phyloP scores from a whole-genome alignment of 2,888 invertebrate species.

The Coenonympha arcania region DNA sequence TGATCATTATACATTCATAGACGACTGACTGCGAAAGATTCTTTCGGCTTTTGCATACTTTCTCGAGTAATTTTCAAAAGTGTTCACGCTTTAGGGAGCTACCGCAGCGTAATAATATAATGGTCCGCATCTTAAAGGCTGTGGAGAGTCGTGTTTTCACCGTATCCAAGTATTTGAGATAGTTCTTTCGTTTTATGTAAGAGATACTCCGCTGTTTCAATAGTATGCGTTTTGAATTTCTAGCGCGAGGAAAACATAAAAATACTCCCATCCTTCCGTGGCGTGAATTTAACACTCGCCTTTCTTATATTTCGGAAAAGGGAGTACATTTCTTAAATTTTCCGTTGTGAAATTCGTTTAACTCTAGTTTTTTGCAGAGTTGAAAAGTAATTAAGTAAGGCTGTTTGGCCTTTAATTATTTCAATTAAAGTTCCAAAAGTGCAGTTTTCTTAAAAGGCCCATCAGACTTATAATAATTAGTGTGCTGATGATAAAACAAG shows the following conservation, averaged over 20 bases:
- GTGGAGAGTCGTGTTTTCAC: conserved; percentile 23
- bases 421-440: neutral
- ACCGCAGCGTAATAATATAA: conserved; percentile 69
- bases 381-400: neutral
- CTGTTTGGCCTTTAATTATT: neutral
- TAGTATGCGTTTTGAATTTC: conserved; percentile 20
- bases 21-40: conserved; percentile 58
- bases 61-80: conserved; percentile 55
- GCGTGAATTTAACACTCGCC: neutral
- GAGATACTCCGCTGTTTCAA: conserved; percentile 26
- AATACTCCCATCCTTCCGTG: neutral
- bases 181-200: conserved; percentile 26
- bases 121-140: conserved; percentile 40
- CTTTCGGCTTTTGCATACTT: conserved; percentile 46
- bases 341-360: neutral
- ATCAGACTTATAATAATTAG: conserved; percentile 3
- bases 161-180: conserved; percentile 25
- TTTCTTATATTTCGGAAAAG: neutral
- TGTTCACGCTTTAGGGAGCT: conserved; percentile 44
- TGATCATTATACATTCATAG: conserved; percentile 70
- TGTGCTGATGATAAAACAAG: neutral
- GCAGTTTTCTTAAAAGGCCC: neutral
- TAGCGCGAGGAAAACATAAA: conserved; percentile 12
- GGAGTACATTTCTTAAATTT: neutral
- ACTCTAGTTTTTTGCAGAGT: neutral